Evolutionary conservation across 2,113 vertebrate species (phyloP), one percentile per base, ranked within the genome.

Genomic region (Leuciscus idus): DNA sequence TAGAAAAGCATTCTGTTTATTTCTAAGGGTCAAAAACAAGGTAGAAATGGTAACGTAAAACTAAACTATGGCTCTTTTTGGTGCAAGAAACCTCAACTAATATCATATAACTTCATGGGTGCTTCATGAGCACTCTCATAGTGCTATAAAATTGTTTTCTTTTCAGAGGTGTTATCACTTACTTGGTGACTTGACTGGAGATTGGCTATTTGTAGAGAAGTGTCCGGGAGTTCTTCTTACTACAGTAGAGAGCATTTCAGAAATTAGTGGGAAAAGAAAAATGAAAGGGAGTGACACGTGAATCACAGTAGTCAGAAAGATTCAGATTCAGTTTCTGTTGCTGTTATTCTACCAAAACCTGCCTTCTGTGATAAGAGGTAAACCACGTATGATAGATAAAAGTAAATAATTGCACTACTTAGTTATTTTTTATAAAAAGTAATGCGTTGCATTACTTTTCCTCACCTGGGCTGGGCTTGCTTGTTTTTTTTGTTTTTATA

Each of bases 131-230:
- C 26, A 26, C 26, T 26, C 26, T 26, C 26, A 12, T 62, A 5
- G 23, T 28, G 9, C 19, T 57, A 1, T 21, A 21, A 21, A 55
- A 55, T 61, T 4, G 21, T n/a, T 61, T 62, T 62, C 0, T 62
- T 62, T 64, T 62, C 23, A 64, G 9, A 1, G 61, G 62, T 28
- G 30, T 66, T 33, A 33, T 30, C 30, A 70, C 96, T 97, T 95
- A 99, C 98, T 97, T 96, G 97, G 97, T 91, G 97, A 97, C 92
- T 95, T 98, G 94, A 97, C 90, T 84, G 97, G 93, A 93, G 96
- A 95, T 88, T 95, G 95, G 91, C 95, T 95, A 95, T 95, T 95
- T 95, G 95, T 96, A 93, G 96, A 96, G 93, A 92, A 94, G 89
- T 95, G 95, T 91, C 95, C 94, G 88, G 95, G 43, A 23, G 83